A percentile compares a stretch with the other conserved stretches of the same genome.
These are phyloP conservation scores for Perdita meconis DNA, from an alignment of 2,888 invertebrate genomes.

Conservation along the genomic window DNA sequence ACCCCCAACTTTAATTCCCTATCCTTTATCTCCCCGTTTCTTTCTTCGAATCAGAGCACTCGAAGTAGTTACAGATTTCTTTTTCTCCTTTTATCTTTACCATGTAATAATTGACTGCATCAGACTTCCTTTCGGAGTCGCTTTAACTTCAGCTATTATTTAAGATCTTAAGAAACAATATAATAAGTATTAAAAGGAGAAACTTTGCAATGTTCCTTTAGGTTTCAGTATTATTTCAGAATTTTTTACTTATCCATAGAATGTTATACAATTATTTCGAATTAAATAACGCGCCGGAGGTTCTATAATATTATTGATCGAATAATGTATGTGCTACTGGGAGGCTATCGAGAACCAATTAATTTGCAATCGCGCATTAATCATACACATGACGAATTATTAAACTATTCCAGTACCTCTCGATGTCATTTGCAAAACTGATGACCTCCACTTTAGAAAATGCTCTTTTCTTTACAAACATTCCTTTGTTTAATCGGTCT, in stretches of 20 bases:
- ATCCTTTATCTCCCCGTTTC: background rate
- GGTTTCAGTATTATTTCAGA: too few species aligned
- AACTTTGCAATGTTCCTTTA: too few species aligned
- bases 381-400: slow-evolving; percentile 22
- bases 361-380: slow-evolving; percentile 66
- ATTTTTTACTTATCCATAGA: background rate
- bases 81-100: too few species aligned
- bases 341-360: slow-evolving; percentile 61
- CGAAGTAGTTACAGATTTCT: too few species aligned
- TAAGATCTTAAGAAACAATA: too few species aligned
- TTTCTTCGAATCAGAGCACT: too few species aligned
- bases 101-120: too few species aligned
- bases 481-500: background rate
- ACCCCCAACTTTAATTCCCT: background rate
- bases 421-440: slow-evolving; percentile 2
- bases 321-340: background rate
- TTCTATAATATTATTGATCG: background rate
- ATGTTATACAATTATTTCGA: background rate
- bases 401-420: slow-evolving; percentile 9
- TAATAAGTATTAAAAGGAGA: background rate
- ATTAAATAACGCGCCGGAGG: background rate
- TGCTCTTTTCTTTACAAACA: background rate
- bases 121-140: too few species aligned
- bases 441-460: background rate
- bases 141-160: too few species aligned